A percentile compares a stretch with the other conserved stretches of the same genome.
These are phyloP conservation scores for Micoletzkya japonica DNA, from an alignment of 2,888 invertebrate genomes.

Conservation along the genomic window DNA sequence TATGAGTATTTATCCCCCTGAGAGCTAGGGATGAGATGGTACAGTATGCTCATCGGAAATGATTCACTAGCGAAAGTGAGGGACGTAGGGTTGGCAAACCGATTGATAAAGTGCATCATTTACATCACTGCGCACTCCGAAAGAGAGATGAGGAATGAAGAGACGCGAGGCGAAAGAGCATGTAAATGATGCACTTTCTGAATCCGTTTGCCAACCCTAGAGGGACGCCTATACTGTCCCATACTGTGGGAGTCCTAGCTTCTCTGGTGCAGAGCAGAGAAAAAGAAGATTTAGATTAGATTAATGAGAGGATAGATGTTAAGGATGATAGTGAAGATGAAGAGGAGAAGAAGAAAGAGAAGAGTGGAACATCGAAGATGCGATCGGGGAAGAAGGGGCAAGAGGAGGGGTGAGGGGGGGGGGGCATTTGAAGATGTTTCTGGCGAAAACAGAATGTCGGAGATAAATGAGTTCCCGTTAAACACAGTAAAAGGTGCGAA, in stretches of 20 bases:
- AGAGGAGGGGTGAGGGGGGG: not conserved
- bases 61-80: too few species aligned
- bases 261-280: conserved; percentile 9
- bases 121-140: too few species aligned
- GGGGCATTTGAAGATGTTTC: not conserved
- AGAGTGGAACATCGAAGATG: not conserved
- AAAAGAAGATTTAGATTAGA: conserved; percentile 6
- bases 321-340: not conserved
- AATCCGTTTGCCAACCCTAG: too few species aligned
- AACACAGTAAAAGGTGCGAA: not conserved
- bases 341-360: not conserved
- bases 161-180: too few species aligned
- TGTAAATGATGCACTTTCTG: too few species aligned
- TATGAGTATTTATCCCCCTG: too few species aligned
- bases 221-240: not conserved
- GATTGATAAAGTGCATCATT: too few species aligned
- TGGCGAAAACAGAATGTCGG: not conserved
- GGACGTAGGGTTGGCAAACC: too few species aligned
- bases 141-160: too few species aligned
- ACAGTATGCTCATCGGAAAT: too few species aligned
- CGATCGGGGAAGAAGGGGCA: conserved; percentile 4
- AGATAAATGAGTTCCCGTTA: not conserved
- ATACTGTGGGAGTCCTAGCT: conserved; percentile 26
- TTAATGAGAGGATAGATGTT: not conserved
- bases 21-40: too few species aligned